Percentiles rank a stretch among this genome's conserved stretches.
Evolutionary conservation across 2,797 vertebrate genomes (phyloP).

Genomic region (Erpetoichthys calabaricus): DNA sequence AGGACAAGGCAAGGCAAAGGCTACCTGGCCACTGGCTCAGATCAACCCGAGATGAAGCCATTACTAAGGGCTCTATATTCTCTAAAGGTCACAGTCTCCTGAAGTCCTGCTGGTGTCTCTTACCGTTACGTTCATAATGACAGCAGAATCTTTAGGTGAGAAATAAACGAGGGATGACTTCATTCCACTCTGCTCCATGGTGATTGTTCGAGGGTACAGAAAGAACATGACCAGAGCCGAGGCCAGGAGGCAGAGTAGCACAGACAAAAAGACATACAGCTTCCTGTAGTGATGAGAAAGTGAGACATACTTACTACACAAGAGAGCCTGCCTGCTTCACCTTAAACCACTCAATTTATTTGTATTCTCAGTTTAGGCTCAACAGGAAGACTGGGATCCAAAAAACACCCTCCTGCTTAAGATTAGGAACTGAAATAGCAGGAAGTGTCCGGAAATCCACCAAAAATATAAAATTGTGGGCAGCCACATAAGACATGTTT

Average conservation of each 20-base stretch:
- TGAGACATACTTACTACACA: background rate
- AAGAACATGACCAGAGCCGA: slow-evolving; percentile 61
- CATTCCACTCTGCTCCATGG: slow-evolving; percentile 48
- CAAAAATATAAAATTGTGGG: no score
- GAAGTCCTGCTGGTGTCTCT: slow-evolving; percentile 14
- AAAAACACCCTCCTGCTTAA: background rate
- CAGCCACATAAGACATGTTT: no score
- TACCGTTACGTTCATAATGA: slow-evolving; percentile 59
- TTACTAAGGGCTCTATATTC: no score
- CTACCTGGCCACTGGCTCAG: no score
- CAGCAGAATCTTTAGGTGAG: background rate
- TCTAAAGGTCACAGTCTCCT: background rate
- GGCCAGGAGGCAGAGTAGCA: slow-evolving; percentile 48
- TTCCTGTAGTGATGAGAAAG: slow-evolving; percentile 46
- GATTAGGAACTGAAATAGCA: background rate
- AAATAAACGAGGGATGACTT: slow-evolving; percentile 53
- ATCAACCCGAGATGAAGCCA: no score
- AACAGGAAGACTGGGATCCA: background rate
- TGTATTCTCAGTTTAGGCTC: accelerated
- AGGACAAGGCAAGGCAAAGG: no score
- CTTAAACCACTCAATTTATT: no score
- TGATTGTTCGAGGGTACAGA: slow-evolving; percentile 67
- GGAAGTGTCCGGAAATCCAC: no score
- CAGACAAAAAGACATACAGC: slow-evolving; percentile 58
- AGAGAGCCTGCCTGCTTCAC: background rate